These are phyloP conservation scores for Chlorodrepanis virens DNA, from an alignment of 2,113 vertebrate genomes.

Conservation along the genomic window DNA sequence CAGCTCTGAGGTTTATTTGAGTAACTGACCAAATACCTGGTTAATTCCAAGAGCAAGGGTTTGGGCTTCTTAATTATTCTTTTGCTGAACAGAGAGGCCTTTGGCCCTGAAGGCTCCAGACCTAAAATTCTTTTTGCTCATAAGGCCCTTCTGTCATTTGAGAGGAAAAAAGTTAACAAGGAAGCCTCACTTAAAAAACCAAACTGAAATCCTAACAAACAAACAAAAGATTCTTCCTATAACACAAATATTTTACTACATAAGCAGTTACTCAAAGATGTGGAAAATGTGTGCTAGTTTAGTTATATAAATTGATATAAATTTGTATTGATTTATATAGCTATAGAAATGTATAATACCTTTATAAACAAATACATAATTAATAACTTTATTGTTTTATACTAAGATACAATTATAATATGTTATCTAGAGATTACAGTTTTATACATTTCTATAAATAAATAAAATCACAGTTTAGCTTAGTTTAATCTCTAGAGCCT, in stretches of 20 bases:
- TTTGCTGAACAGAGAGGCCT: background rate
- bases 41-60: background rate
- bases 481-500: background rate
- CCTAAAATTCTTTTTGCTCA: background rate
- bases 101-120: background rate
- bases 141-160: background rate
- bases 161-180: background rate
- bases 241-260: background rate
- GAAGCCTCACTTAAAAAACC: background rate
- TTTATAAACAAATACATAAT: background rate
- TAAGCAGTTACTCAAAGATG: background rate
- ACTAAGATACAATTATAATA: background rate
- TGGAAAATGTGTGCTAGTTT: background rate
- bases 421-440: accelerated
- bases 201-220: background rate
- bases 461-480: background rate
- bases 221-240: background rate
- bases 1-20: background rate
- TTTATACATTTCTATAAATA: background rate
- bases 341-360: background rate
- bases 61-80: background rate
- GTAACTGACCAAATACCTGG: background rate
- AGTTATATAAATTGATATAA: background rate
- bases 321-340: background rate
- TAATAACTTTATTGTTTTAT: background rate